phyloP scores from a whole-genome alignment of 2,113 vertebrate genomes.

The Ibidorhyncha struthersii region DNA sequence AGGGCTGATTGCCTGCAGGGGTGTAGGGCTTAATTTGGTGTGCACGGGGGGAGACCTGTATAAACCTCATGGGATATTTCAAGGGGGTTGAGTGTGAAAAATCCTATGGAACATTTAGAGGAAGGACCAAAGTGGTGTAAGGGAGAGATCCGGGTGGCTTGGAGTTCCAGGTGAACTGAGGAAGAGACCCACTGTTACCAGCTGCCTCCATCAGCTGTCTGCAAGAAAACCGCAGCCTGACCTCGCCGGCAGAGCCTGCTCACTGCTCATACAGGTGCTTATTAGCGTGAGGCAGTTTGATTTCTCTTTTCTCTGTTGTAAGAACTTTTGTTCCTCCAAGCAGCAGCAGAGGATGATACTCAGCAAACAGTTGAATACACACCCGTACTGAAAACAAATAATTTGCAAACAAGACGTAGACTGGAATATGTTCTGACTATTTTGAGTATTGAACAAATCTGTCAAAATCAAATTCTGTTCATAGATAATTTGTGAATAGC shows the following conservation, averaged over 20 bases:
- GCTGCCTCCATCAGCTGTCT: neutral
- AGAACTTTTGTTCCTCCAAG: neutral
- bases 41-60: rapidly evolving
- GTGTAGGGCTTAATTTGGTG: rapidly evolving
- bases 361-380: neutral
- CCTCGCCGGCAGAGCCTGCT: neutral
- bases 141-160: neutral
- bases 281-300: neutral
- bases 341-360: neutral
- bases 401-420: slow-evolving; percentile 18
- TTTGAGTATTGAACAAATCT: slow-evolving; percentile 44
- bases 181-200: neutral
- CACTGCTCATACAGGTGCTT: neutral
- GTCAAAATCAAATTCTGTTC: slow-evolving; percentile 42
- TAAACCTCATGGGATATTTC: neutral
- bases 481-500: slow-evolving; percentile 10
- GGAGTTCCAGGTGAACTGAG: neutral
- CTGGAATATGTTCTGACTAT: neutral
- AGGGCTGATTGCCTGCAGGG: rapidly evolving
- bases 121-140: neutral
- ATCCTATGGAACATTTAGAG: neutral
- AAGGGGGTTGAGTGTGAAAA: neutral
- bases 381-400: neutral
- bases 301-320: neutral
- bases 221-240: neutral